Base-by-base conservation (phyloP, 2,797 vertebrate genomes). In the Pygocentrus nattereri region DNA sequence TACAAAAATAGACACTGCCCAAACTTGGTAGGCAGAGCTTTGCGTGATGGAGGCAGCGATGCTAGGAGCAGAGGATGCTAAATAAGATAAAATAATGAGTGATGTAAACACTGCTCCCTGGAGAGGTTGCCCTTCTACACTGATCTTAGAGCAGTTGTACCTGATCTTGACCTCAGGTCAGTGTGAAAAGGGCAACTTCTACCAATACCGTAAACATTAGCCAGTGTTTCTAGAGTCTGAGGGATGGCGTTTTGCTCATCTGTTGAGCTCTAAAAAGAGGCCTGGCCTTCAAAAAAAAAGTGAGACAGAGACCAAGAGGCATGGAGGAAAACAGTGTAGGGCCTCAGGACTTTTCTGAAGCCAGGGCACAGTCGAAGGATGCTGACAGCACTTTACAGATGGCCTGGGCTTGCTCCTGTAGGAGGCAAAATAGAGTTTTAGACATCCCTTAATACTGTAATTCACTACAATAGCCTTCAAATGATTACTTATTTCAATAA, bases 371-470 rank as follows among this genome's bases (percentile, higher is more conserved):
- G 91, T 99, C 97, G 41, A 99, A 99, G 1, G 96, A 97, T 5
- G 96, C 92, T 0, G 98, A 97, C 78, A 99, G 90, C 72, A 97
- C 95, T 92, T 97, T 99, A 92, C 98, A 99, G 92, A 99, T 97
- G 49, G 97, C 94, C 91, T 99, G 98, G 83, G 98, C 98, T 89
- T 98, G 97, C 74, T 99, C 98, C 98, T 98, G 87, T 41, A 85
- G 50, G 76, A 30, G 85, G 7, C 38, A 62, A 65, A 52, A 81
- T 12, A 38, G 19, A 16, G 58, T 54, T 19, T 56, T n/a, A 47
- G n/a, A 56, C 21, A 62, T 41, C 30, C 27, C 27, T 5, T 27
- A 25, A 58, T 23, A 38, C 54, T 59, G 23, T 30, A 59, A 44
- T 41, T 47, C 58, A n/a, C 1, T n/a, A 21, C 4, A 34, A 52